Conservation (phyloP, 2,113 vertebrate species). For the Anarhynchus alexandrinus region DNA sequence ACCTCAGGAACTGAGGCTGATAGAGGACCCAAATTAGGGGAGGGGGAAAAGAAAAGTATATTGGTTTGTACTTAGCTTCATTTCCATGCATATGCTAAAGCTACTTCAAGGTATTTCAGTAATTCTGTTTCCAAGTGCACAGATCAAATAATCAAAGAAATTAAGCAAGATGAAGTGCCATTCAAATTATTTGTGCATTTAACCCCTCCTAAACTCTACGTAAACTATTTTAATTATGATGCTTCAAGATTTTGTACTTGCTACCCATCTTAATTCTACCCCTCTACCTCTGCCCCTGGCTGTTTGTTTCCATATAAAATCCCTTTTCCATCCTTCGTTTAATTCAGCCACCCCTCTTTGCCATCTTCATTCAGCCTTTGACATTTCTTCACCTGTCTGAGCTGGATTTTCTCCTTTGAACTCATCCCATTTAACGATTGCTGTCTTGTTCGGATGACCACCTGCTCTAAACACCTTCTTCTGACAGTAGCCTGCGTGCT, state of each 20-base stretch:
- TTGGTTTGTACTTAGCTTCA: background rate
- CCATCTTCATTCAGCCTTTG: background rate
- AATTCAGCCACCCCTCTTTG: background rate
- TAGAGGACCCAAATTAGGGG: background rate
- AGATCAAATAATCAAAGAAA: background rate
- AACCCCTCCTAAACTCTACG: background rate
- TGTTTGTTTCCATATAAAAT: background rate
- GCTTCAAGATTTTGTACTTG: background rate
- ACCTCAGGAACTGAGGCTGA: background rate
- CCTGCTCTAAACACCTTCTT: background rate
- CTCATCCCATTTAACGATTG: background rate
- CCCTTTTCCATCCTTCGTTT: background rate
- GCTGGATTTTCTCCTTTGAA: background rate
- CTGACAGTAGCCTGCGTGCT: fast-evolving
- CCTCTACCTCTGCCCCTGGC: fast-evolving
- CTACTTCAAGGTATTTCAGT: background rate
- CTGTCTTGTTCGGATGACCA: background rate
- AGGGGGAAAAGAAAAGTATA: background rate
- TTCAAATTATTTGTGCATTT: fast-evolving
- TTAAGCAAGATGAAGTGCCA: background rate
- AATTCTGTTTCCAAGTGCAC: background rate
- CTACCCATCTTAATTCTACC: background rate
- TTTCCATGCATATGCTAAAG: background rate
- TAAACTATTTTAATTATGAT: background rate
- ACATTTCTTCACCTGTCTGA: background rate